A percentile compares a stretch with the other conserved stretches of the same genome.
Conservation (phyloP, 2,888 invertebrate genomes). For the Tetragonula carbonaria region DNA sequence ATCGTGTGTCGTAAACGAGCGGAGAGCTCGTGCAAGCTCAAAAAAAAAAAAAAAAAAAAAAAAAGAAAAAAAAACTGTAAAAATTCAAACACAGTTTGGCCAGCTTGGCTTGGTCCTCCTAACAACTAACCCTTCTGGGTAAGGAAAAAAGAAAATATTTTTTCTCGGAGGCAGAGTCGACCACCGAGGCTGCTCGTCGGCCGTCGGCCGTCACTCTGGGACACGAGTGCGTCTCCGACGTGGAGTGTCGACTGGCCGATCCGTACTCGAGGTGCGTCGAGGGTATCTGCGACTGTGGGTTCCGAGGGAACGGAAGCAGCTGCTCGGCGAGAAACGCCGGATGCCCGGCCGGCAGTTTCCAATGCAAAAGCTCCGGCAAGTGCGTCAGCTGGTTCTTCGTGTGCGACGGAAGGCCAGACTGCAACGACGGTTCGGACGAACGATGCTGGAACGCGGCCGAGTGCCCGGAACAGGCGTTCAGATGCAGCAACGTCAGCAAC, state of each 20-base stretch:
- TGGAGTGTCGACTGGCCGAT: constrained; percentile 93
- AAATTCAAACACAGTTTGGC: too few relatives aligned
- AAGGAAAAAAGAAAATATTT: too few relatives aligned
- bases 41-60: too few relatives aligned
- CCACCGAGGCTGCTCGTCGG: constrained; percentile 22
- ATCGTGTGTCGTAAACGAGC: too few relatives aligned
- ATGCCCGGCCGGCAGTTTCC: constrained; percentile 93
- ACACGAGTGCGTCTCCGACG: constrained; percentile 89
- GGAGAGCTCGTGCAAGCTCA: too few relatives aligned
- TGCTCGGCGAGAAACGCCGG: constrained; percentile 91
- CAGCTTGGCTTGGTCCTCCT: too few relatives aligned
- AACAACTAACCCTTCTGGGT: too few relatives aligned
- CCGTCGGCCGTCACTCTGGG: constrained; percentile 89
- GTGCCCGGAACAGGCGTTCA: constrained; percentile 90
- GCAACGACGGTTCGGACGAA: constrained; percentile 94
- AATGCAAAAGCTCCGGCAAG: constrained; percentile 93
- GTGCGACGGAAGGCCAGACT: constrained; percentile 94
- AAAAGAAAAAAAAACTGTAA: too few relatives aligned
- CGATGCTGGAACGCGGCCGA: constrained; percentile 87
- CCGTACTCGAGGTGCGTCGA: constrained; percentile 90
- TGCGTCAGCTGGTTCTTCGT: constrained; percentile 98
- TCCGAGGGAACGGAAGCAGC: constrained; percentile 85
- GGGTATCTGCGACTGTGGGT: constrained; percentile 91
- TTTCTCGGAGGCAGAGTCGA: too few relatives aligned
- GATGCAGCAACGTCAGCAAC: constrained; percentile 88